Conservation (phyloP, 2,888 invertebrate species). For the Podotricha telesiphe region DNA sequence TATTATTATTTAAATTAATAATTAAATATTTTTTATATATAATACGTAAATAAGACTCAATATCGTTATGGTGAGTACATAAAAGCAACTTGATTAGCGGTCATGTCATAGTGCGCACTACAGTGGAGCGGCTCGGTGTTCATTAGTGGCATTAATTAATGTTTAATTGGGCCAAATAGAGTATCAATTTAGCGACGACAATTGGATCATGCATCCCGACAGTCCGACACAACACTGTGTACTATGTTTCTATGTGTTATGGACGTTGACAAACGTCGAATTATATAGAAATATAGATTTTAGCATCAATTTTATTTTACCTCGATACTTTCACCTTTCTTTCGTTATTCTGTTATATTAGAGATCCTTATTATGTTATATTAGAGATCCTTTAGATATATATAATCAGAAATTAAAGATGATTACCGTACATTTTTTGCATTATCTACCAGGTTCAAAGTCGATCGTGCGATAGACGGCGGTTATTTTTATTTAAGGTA, state of each 20-base stretch:
- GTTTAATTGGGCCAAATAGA: slow-evolving; percentile 82
- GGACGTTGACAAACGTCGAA: background rate
- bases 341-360: no score
- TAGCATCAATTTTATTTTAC: no score
- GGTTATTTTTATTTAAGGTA: no score
- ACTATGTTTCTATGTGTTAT: background rate
- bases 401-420: no score
- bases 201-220: slow-evolving; percentile 76
- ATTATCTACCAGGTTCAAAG: no score
- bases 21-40: background rate
- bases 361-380: no score
- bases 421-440: no score
- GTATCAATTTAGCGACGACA: slow-evolving; percentile 80
- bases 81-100: slow-evolving; percentile 41
- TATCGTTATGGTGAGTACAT: slow-evolving; percentile 26
- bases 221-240: slow-evolving; percentile 40
- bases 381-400: no score
- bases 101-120: slow-evolving; percentile 46
- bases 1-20: no score
- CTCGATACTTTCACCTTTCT: no score
- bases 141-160: slow-evolving; percentile 80
- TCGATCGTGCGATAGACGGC: no score
- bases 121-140: slow-evolving; percentile 71
- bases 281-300: background rate
- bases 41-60: slow-evolving; percentile 10